Evolutionary conservation across 2,888 invertebrate genomes (phyloP).

Genomic region (Mycalesis mineus): DNA sequence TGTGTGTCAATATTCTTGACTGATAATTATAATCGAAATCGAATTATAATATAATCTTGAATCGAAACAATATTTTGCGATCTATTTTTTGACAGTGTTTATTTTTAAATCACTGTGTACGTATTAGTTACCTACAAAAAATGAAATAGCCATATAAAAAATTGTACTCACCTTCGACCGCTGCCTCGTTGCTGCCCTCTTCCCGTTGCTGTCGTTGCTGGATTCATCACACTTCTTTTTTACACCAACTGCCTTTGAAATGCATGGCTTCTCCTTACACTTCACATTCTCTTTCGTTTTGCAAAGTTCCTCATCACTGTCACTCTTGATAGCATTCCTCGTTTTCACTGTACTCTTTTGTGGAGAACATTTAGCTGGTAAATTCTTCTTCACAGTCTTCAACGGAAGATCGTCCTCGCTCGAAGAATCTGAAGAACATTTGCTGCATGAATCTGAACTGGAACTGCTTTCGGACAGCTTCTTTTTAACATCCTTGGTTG

Average conservation of each 20-base stretch:
- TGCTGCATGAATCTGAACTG: slow-evolving; percentile 74
- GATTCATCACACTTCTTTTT: slow-evolving; percentile 63
- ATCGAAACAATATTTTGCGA: too few species aligned
- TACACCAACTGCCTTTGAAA: slow-evolving; percentile 44
- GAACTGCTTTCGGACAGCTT: slow-evolving; percentile 63
- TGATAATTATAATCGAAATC: too few species aligned
- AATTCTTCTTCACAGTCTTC: slow-evolving; percentile 61
- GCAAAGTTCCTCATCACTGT: slow-evolving; percentile 54
- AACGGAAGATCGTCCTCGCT: slow-evolving; percentile 70
- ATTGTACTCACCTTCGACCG: slow-evolving; percentile 61
- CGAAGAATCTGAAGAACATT: slow-evolving; percentile 67
- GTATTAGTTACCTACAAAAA: too few species aligned
- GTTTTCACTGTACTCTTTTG: slow-evolving; percentile 46
- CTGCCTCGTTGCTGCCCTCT: slow-evolving; percentile 60
- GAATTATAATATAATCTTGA: too few species aligned
- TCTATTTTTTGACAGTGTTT: too few species aligned
- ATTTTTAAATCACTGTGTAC: too few species aligned
- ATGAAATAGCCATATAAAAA: too few species aligned
- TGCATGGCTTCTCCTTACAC: slow-evolving; percentile 58
- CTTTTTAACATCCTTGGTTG: slow-evolving; percentile 33
- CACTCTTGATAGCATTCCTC: slow-evolving; percentile 47
- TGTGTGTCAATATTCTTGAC: too few species aligned
- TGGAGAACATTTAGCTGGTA: slow-evolving; percentile 54
- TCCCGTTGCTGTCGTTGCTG: slow-evolving; percentile 43
- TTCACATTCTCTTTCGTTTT: slow-evolving; percentile 54